Percentiles rank a stretch among this genome's conserved stretches.
Evolutionary conservation across 2,113 vertebrate genomes (phyloP).

Genomic region (Centropristis striata): DNA sequence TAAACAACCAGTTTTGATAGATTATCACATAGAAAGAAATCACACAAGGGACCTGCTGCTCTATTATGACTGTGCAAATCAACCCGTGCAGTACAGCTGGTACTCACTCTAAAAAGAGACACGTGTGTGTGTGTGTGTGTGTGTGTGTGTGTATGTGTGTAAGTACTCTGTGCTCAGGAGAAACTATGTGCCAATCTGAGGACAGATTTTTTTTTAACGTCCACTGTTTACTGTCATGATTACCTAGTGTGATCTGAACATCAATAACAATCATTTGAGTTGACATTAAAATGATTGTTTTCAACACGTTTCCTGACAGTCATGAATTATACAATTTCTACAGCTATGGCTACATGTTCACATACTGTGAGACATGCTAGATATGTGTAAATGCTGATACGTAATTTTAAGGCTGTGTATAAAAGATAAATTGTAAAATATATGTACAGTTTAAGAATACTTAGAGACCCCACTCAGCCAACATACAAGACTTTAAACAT

Average conservation of each 20-base stretch:
- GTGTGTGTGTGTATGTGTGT: neutral
- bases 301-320: neutral
- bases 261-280: neutral
- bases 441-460: slow-evolving; percentile 87
- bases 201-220: slow-evolving; percentile 4
- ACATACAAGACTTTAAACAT: neutral
- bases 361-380: neutral
- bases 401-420: slow-evolving; percentile 53
- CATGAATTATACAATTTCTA: too few relatives aligned
- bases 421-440: slow-evolving; percentile 88
- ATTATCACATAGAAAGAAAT: too few relatives aligned
- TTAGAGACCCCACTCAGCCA: slow-evolving; percentile 62
- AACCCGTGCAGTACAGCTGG: neutral
- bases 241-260: neutral
- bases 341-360: neutral
- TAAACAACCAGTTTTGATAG: neutral
- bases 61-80: neutral
- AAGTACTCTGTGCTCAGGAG: neutral
- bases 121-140: neutral
- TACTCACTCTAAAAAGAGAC: neutral
- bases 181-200: neutral
- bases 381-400: neutral
- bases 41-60: neutral
- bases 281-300: neutral
- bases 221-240: neutral